A percentile compares a stretch with the other conserved stretches of the same genome.
These are phyloP conservation scores for Ambastaia sidthimunki DNA, from an alignment of 2,797 vertebrate genomes.

Conservation along the genomic window DNA sequence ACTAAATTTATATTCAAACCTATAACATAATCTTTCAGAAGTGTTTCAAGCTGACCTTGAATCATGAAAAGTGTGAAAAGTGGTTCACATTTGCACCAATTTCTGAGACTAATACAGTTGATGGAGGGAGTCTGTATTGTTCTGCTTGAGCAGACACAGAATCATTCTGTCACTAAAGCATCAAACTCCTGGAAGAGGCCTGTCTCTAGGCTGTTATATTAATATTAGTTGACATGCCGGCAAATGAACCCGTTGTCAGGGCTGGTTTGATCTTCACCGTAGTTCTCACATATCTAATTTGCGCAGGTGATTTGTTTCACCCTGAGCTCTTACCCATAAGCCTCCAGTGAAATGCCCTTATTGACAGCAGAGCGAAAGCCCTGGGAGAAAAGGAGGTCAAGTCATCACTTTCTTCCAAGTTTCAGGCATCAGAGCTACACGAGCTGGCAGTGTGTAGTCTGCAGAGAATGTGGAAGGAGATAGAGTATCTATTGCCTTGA, in stretches of 20 bases:
- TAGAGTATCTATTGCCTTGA: constrained; percentile 79
- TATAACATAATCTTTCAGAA: not conserved
- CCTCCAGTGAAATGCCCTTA: constrained; percentile 43
- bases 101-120: constrained; percentile 57
- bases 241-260: constrained; percentile 58
- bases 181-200: constrained; percentile 60
- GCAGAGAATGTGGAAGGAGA: constrained; percentile 75
- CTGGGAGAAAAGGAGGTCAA: constrained; percentile 63
- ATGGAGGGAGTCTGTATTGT: constrained; percentile 21
- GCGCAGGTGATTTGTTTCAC: constrained; percentile 50
- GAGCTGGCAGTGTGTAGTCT: constrained; percentile 64
- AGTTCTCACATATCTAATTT: constrained; percentile 55
- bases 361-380: constrained; percentile 24
- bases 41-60: not conserved
- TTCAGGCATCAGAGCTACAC: constrained; percentile 63
- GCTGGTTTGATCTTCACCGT: constrained; percentile 58
- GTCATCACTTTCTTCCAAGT: constrained; percentile 71
- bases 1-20: not conserved
- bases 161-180: constrained; percentile 64
- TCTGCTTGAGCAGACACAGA: constrained; percentile 64
- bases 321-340: constrained; percentile 30
- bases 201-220: constrained; percentile 39
- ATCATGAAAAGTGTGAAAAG: not conserved
- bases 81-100: constrained; percentile 18
- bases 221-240: constrained; percentile 59